Percentiles rank a stretch among this genome's conserved stretches.
phyloP scores from a whole-genome alignment of 2,797 vertebrate species.

The Myiothlypis chrysogaster region DNA sequence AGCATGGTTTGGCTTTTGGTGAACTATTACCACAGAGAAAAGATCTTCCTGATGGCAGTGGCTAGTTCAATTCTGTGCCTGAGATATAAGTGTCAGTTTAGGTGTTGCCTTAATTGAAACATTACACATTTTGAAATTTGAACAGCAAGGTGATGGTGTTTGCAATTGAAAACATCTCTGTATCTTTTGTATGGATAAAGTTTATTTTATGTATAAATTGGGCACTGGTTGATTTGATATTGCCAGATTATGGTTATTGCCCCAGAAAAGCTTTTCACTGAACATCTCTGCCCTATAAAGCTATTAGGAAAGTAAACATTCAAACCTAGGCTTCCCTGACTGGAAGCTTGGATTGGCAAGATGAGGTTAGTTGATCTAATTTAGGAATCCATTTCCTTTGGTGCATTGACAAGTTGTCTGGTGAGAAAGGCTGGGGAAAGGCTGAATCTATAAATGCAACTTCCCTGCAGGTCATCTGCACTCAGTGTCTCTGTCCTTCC shows the following conservation, averaged over 20 bases:
- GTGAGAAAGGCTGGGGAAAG: neutral
- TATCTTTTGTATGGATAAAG: neutral
- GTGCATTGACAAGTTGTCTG: neutral
- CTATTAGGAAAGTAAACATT: neutral
- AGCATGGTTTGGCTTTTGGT: neutral
- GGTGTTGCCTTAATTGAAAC: neutral
- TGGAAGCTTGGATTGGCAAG: neutral
- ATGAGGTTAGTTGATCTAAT: neutral
- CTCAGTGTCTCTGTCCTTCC: neutral
- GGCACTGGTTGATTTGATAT: neutral
- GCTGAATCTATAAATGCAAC: neutral
- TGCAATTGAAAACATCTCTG: neutral
- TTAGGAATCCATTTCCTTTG: neutral
- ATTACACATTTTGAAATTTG: neutral
- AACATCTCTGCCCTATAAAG: neutral
- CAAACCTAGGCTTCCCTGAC: neutral
- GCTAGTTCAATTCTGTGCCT: neutral
- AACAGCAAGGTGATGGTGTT: neutral
- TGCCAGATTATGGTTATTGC: neutral
- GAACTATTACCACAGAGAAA: neutral
- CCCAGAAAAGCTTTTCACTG: neutral
- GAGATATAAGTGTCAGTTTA: neutral
- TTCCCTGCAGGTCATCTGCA: neutral
- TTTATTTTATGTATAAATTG: neutral
- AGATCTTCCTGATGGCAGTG: neutral